A percentile compares a stretch with the other conserved stretches of the same genome.
Conservation (phyloP, 2,797 vertebrate species). For the Melanotaenia pygmaea region DNA sequence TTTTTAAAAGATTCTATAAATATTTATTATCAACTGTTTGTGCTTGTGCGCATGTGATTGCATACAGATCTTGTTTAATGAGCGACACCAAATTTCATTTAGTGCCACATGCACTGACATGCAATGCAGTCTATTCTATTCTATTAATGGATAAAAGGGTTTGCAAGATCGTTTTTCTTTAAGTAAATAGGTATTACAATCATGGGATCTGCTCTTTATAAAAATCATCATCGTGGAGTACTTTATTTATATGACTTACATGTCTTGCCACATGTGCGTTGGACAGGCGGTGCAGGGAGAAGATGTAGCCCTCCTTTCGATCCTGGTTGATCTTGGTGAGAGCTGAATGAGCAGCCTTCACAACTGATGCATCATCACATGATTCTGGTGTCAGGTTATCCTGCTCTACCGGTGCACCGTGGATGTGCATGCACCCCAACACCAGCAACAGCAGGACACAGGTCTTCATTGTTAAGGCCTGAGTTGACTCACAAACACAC, state of each 20-base stretch:
- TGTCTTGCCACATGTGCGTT: constrained; percentile 69
- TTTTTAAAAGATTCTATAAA: no score
- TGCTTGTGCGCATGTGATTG: no score
- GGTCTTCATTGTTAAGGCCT: constrained; percentile 71
- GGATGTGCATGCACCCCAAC: constrained; percentile 42
- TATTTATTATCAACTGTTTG: no score
- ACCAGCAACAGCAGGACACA: constrained; percentile 60
- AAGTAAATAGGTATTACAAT: no score
- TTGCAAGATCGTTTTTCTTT: no score
- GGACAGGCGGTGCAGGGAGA: constrained; percentile 70
- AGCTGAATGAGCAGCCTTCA: constrained; percentile 61
- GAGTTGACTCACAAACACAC: constrained; percentile 10
- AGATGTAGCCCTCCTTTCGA: constrained; percentile 76
- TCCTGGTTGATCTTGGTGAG: constrained; percentile 79
- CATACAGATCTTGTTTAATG: no score
- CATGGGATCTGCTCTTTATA: no score
- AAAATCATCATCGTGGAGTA: no score
- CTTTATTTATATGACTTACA: constrained; percentile 65
- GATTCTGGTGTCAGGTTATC: constrained; percentile 35
- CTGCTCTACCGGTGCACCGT: constrained; percentile 60
- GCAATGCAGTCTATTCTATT: neutral
- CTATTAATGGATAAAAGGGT: neutral
- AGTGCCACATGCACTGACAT: neutral
- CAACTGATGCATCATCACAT: constrained; percentile 57
- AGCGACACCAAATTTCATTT: no score